Base-by-base conservation (phyloP, 2,888 invertebrate genomes). In the Anaspis maculata region DNA sequence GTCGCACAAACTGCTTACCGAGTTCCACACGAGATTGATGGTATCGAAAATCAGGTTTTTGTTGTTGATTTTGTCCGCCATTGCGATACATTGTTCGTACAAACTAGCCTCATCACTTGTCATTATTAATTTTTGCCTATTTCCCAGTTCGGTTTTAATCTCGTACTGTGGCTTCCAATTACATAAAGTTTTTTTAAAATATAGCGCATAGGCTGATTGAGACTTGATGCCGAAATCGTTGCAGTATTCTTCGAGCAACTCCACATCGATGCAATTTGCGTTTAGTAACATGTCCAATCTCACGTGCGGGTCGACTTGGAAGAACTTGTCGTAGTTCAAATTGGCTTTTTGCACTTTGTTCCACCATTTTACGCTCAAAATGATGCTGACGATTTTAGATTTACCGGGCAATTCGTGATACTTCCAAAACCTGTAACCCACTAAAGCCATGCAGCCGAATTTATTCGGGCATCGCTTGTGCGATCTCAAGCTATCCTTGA, bases 151-250 rank as follows among this genome's bases (percentile, higher is more conserved):
- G n/a, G 35, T 41, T 12, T 41, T 39, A 6, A 57, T 42, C 34
- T 55, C 53, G 42, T 60, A 61, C 7, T 54, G 47, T 1, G 71
- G 70, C 42, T 65, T 59, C 72, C 72, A 73, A 11, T 62, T 58
- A 25, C 56, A 48, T 24, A 70, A 40, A 29, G 34, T 32, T 25
- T 30, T 41, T 35, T 37, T 43, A 15, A 54, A 37, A 31, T 42
- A 50, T 13, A 42, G 41, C 13, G 34, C 30, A 26, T 46, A 49
- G 19, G 32, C 45, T 2, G 24, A 4, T 9, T 51, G 57, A 3
- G 55, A 33, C 34, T 65, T 51, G 32, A 72, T 55, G 7, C 57
- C 48, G 44, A 69, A 70, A 53, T 67, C 66, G 2, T 26, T 13
- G 42, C 71, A 71, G 42, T 67, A 73, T 23, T 67, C 61, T 30